Evolutionary conservation across 37 sponge, comb jelly and placozoan species (phyloP).

Genomic region (Petrosia ficiformis): DNA sequence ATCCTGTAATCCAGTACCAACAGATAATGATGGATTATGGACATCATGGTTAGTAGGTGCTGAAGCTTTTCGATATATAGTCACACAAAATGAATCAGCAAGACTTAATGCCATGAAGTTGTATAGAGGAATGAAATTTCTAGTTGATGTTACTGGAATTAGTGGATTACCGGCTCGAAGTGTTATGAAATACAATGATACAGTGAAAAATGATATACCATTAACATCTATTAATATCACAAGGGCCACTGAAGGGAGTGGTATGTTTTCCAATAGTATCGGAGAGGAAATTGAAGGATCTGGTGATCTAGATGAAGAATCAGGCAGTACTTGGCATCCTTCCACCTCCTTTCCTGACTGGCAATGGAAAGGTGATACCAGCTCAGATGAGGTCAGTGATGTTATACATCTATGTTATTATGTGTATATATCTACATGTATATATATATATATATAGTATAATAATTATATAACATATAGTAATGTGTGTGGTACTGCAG

Average conservation of each 20-base stretch:
- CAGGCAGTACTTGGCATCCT: constrained; percentile 79
- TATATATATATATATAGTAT: too few relatives aligned
- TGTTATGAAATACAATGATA: constrained; percentile 36
- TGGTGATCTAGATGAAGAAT: too few relatives aligned
- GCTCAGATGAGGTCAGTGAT: constrained; percentile 84
- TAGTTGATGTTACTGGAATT: constrained; percentile 68
- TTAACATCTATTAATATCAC: too few relatives aligned
- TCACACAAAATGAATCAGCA: constrained; percentile 41
- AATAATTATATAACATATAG: too few relatives aligned
- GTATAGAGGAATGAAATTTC: constrained; percentile 68
- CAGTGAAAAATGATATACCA: too few relatives aligned
- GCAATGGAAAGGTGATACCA: constrained; percentile 85
- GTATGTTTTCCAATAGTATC: constrained; percentile 14
- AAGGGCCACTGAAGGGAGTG: too few relatives aligned
- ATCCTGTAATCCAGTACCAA: constrained; percentile 61
- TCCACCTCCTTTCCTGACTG: constrained; percentile 49
- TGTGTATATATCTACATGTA: too few relatives aligned
- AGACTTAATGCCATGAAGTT: constrained; percentile 49
- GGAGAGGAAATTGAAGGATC: too few relatives aligned
- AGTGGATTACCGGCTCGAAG: constrained; percentile 69
- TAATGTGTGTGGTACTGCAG: too few relatives aligned
- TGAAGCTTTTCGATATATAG: constrained; percentile 70
- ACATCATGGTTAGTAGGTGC: constrained; percentile 75
- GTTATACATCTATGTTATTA: constrained; percentile 1
- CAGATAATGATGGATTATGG: constrained; percentile 87